Evolutionary conservation across 53 echinoderm and acorn worm genomes (phyloP).

Genomic region (Paracentrotus lividus): DNA sequence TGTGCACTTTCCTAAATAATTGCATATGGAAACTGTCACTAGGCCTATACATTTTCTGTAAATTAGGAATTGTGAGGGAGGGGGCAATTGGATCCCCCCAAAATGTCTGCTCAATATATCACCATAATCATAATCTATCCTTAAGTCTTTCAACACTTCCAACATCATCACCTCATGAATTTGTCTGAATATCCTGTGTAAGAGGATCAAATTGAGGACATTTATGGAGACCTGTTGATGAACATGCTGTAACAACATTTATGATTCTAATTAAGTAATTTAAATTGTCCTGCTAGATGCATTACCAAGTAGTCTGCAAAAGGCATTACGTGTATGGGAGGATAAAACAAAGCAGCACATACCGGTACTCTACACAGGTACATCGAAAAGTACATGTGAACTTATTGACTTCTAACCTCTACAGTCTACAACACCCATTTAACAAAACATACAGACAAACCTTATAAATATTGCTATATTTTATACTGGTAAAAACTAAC

Average conservation of each 20-base stretch:
- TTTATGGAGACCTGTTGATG: conserved; percentile 47
- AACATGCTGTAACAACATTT: conserved; percentile 13
- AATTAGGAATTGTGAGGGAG: not conserved
- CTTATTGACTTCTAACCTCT: conserved; percentile 20
- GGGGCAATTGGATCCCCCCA: not conserved
- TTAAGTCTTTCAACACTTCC: not conserved
- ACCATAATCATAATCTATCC: not conserved
- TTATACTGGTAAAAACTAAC: not conserved
- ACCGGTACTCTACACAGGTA: too few relatives aligned
- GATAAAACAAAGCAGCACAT: conserved; percentile 2
- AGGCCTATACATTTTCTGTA: not conserved
- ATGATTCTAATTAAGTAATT: conserved; percentile 51
- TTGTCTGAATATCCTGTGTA: not conserved
- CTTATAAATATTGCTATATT: not conserved
- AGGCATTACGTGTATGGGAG: conserved; percentile 6
- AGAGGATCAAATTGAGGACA: conserved; percentile 4
- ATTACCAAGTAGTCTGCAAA: not conserved
- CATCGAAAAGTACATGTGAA: conserved; percentile 39
- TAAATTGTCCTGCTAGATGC: not conserved
- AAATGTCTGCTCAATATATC: conserved; percentile 12
- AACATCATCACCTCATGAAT: not conserved
- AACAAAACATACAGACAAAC: not conserved
- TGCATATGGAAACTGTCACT: not conserved
- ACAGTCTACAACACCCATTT: not conserved
- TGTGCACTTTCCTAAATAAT: not conserved